Percentiles rank a stretch among this genome's conserved stretches.
These are phyloP conservation scores for Eristalis pertinax DNA, from an alignment of 2,888 invertebrate genomes.

Conservation along the genomic window DNA sequence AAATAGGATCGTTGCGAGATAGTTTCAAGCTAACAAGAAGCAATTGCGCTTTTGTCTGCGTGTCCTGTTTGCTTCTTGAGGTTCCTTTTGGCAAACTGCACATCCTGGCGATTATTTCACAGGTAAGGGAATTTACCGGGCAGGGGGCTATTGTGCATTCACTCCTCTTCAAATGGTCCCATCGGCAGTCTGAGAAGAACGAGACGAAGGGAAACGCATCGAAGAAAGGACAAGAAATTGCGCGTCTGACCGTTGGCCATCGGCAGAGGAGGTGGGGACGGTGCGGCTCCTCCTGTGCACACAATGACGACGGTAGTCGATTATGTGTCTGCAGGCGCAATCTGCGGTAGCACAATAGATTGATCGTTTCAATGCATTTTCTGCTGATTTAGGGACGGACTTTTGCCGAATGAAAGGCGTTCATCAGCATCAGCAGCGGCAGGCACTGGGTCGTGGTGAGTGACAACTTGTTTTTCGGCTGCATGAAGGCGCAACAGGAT, in stretches of 20 bases:
- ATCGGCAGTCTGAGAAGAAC: conserved; percentile 25
- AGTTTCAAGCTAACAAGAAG: conserved; percentile 61
- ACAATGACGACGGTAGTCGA: conserved; percentile 66
- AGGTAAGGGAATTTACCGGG: conserved; percentile 54
- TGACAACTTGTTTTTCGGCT: conserved; percentile 21
- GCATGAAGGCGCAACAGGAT: conserved; percentile 61
- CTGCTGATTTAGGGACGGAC: conserved; percentile 14
- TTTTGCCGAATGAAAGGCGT: not conserved
- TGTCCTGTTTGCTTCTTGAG: not conserved
- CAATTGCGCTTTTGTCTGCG: conserved; percentile 64
- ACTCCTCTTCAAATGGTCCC: conserved; percentile 62
- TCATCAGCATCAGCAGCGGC: not conserved
- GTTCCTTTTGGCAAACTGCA: conserved; percentile 46
- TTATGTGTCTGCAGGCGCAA: conserved; percentile 56
- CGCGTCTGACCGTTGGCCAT: conserved; percentile 56
- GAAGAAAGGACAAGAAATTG: conserved; percentile 30
- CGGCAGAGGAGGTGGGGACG: conserved; percentile 3
- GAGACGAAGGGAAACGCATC: not conserved
- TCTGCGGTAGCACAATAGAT: conserved; percentile 70
- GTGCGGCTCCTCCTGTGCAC: conserved; percentile 25
- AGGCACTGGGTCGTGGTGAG: conserved; percentile 5
- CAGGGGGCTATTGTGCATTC: conserved; percentile 58
- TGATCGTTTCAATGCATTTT: conserved; percentile 24
- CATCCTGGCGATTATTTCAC: conserved; percentile 41
- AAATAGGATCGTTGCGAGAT: conserved; percentile 16